A percentile compares a stretch with the other conserved stretches of the same genome.
Conservation (phyloP, 2,797 vertebrate species). For the Mus caroli region DNA sequence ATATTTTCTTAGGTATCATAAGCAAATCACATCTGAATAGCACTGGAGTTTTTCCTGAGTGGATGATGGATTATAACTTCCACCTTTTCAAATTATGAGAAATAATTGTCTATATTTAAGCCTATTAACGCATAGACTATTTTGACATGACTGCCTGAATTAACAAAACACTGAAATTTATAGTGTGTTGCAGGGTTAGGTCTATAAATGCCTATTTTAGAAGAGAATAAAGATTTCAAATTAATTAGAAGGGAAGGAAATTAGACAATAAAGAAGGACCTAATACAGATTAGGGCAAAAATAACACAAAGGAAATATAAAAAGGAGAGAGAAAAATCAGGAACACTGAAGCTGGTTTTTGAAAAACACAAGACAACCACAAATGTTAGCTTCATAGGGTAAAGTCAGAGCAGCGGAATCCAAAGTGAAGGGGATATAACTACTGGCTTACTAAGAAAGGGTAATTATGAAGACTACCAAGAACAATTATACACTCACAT, state of each 20-base stretch:
- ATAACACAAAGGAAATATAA: not conserved
- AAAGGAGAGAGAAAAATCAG: not conserved
- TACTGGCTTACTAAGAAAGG: not conserved
- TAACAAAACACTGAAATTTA: not conserved
- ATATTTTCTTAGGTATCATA: not conserved
- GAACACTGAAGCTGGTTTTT: not conserved
- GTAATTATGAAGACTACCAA: not conserved
- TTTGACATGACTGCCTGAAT: not conserved
- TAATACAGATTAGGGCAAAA: not conserved
- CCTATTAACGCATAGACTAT: not conserved
- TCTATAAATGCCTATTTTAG: not conserved
- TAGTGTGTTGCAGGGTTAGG: not conserved
- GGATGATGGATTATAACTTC: not conserved
- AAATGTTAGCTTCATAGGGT: not conserved
- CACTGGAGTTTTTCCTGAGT: not conserved
- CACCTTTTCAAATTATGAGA: not conserved
- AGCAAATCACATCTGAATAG: not conserved
- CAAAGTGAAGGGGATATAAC: not conserved
- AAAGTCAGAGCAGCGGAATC: not conserved
- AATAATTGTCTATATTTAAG: not conserved
- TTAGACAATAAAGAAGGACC: not conserved
- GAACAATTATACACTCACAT: not conserved
- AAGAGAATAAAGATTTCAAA: not conserved
- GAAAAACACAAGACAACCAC: not conserved
- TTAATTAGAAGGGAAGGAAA: not conserved